Evolutionary conservation across 2,888 invertebrate genomes (phyloP).

Genomic region (Nemapogon koenigi): DNA sequence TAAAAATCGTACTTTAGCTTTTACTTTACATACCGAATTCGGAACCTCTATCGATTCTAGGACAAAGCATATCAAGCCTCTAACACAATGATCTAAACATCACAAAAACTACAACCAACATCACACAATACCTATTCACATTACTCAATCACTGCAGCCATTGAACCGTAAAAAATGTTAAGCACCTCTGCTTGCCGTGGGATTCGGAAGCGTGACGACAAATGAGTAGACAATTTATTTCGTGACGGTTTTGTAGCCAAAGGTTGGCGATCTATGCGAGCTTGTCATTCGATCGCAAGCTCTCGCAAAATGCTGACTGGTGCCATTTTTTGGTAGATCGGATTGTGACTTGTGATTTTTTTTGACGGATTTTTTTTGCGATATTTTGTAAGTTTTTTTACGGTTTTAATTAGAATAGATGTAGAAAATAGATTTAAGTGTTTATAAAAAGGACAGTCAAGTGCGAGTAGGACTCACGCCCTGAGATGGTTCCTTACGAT

Average conservation of each 20-base stretch:
- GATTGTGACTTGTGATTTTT: neutral
- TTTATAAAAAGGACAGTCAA: too few relatives aligned
- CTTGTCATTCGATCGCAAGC: conserved; percentile 5
- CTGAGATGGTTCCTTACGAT: too few relatives aligned
- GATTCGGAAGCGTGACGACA: conserved; percentile 17
- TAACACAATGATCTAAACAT: too few relatives aligned
- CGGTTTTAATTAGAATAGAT: too few relatives aligned
- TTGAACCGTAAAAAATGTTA: conserved; percentile 18
- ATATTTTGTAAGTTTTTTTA: neutral
- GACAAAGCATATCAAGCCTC: too few relatives aligned
- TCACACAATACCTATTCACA: too few relatives aligned
- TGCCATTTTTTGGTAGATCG: conserved; percentile 29
- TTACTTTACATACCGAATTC: too few relatives aligned
- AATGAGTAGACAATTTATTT: neutral
- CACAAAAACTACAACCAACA: too few relatives aligned
- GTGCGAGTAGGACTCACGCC: too few relatives aligned
- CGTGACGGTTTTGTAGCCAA: conserved; percentile 21
- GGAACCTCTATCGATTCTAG: too few relatives aligned
- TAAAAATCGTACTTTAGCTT: too few relatives aligned
- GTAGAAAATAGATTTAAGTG: too few relatives aligned
- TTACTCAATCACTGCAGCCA: conserved; percentile 10
- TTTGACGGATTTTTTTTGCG: neutral
- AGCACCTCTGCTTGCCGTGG: conserved; percentile 15
- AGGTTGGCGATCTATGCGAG: conserved; percentile 35
- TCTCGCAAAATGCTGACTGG: conserved; percentile 15